A percentile compares a stretch with the other conserved stretches of the same genome.
phyloP scores from a whole-genome alignment of 1,140 invertebrate species.

The Vanessa tameamea region DNA sequence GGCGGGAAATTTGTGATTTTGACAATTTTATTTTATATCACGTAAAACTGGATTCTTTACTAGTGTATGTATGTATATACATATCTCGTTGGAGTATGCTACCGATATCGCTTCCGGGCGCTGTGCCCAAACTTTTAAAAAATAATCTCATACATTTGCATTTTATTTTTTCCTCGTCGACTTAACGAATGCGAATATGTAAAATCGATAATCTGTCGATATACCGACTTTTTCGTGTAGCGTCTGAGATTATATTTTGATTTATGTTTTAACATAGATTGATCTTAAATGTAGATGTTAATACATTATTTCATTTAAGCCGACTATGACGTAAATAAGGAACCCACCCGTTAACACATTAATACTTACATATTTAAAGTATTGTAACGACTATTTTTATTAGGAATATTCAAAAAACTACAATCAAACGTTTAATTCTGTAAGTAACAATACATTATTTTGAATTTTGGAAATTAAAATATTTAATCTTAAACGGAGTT shows the following conservation, averaged over 20 bases:
- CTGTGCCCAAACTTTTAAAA: conserved; percentile 26
- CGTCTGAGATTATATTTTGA: conserved; percentile 38
- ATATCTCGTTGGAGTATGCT: conserved; percentile 5
- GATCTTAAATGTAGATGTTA: conserved; percentile 30
- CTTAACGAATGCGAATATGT: conserved; percentile 41
- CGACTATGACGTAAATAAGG: background rate
- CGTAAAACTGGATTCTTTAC: conserved; percentile 8
- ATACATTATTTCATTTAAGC: conserved; percentile 17
- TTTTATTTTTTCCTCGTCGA: conserved; percentile 39
- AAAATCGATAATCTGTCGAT: conserved; percentile 39
- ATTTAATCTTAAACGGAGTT: too few species aligned
- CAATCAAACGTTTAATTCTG: too few species aligned
- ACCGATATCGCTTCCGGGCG: conserved; percentile 34
- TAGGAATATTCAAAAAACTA: too few species aligned
- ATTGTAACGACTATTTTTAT: too few species aligned
- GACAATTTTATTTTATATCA: too few species aligned
- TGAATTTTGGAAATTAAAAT: too few species aligned
- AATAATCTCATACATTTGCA: conserved; percentile 45
- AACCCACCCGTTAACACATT: too few species aligned
- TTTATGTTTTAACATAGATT: conserved; percentile 40
- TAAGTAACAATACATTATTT: too few species aligned
- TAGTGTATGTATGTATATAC: conserved; percentile 25
- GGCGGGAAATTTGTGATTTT: too few species aligned
- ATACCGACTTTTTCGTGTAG: conserved; percentile 31
- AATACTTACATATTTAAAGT: too few species aligned